Conservation (phyloP, 2,797 vertebrate species). For the Enteromius unitaeniatus region DNA sequence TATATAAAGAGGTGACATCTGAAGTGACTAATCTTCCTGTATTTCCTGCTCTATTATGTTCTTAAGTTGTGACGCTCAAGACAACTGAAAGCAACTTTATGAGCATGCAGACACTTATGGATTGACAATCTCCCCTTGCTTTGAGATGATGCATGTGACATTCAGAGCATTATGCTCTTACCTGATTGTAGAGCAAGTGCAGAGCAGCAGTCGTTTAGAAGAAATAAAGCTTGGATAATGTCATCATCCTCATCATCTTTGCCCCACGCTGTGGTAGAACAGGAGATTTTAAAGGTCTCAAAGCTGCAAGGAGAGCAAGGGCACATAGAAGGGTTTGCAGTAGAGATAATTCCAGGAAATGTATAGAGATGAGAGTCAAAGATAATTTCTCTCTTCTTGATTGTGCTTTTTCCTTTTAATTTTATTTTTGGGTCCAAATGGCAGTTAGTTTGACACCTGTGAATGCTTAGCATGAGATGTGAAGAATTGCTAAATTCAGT, state of each 20-base stretch:
- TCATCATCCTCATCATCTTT: conserved; percentile 51
- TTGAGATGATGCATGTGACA: conserved; percentile 27
- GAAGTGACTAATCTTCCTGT: conserved; percentile 5
- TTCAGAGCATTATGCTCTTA: background rate
- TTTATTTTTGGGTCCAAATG: background rate
- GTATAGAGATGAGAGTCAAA: background rate
- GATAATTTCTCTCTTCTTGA: background rate
- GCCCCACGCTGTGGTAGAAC: conserved; percentile 35
- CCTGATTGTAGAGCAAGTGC: conserved; percentile 1
- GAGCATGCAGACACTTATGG: conserved; percentile 1
- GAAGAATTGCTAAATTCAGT: background rate
- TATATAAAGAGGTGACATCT: background rate
- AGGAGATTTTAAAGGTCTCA: conserved; percentile 52
- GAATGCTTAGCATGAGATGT: background rate
- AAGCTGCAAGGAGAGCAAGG: background rate
- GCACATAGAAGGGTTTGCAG: background rate
- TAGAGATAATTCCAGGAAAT: background rate
- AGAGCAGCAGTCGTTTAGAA: conserved; percentile 31
- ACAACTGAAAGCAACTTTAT: background rate
- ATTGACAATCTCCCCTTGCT: background rate
- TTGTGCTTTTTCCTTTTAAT: background rate
- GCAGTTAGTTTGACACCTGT: background rate
- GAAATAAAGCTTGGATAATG: conserved; percentile 67
- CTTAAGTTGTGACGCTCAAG: background rate
- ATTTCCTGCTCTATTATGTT: conserved; percentile 4